Evolutionary conservation across 2,113 vertebrate species (phyloP), one percentile per base, ranked within the genome.

Genomic region (Carollia perspicillata): DNA sequence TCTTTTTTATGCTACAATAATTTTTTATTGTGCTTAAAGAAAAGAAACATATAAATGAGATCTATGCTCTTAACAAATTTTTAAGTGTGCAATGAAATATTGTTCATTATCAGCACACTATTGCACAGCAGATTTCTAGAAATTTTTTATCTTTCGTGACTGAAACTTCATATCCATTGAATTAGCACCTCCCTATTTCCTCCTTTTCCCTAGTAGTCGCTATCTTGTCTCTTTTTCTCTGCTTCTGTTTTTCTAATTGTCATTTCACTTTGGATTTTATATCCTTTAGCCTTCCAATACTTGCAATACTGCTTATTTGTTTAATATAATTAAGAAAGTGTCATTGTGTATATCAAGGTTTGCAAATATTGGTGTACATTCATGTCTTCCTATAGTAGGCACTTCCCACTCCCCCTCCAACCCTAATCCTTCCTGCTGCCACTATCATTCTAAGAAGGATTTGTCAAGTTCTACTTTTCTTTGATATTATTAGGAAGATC

Each of bases 241-340:
- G 5, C 33, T 60, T 90, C 40, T 71, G 4, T 60, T 84, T 89
- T 11, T 75, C 71, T 14, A 17, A 47, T 10, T 63, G 9, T 33
- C 16, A n/a, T 85, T 85, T 92, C 26, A 22, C 65, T 69, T 33
- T 53, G 47, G 12, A 11, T 83, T 90, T 89, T 44, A 58, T 53
- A 47, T 60, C 12, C 20, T 88, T 84, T 35, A 78, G 35, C 55
- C 51, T 90, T 81, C 8, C 18, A 40, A 40, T 86, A 42, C 14
- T 85, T 95, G n/a, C 16, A 28, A 42, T 6, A 68, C 17, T 86
- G 4, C 5, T 74, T 55, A 26, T 84, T 89, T 79, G 30, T 69
- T 55, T 49, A 47, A 40, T 18, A 68, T 71, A 87, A 86, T 86
- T 77, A 69, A 75, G 20, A 49, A 68, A 58, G 28, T 72, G 2